Conservation (phyloP, 2,797 vertebrate genomes). For the Arnoldichthys spilopterus region DNA sequence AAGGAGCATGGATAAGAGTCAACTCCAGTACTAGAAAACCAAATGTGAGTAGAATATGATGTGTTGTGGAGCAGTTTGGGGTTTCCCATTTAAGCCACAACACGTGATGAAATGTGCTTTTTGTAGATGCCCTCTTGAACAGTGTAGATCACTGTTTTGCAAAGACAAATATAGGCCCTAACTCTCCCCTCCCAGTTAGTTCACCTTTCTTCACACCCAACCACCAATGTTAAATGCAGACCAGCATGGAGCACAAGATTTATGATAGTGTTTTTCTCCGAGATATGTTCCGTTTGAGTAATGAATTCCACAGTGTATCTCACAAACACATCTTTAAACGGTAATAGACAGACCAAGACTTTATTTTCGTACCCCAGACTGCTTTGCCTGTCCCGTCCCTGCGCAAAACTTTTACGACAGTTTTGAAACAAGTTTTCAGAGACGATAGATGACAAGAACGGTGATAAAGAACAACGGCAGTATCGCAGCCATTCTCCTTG, state of each 20-base stretch:
- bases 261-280: too few species aligned
- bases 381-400: neutral
- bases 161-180: neutral
- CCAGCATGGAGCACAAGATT: too few species aligned
- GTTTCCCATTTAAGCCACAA: too few species aligned
- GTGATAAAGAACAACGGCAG: neutral
- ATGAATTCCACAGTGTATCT: slow-evolving; percentile 6
- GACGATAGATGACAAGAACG: neutral
- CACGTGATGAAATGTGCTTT: too few species aligned
- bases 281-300: slow-evolving; percentile 12
- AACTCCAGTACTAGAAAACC: too few species aligned
- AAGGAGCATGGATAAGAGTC: too few species aligned
- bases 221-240: too few species aligned
- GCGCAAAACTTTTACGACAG: neutral
- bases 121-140: too few species aligned
- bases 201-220: too few species aligned
- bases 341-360: neutral
- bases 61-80: too few species aligned
- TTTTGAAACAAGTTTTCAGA: slow-evolving; percentile 6
- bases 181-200: too few species aligned
- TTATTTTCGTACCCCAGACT: slow-evolving; percentile 1
- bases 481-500: neutral
- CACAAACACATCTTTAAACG: neutral
- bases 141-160: neutral
- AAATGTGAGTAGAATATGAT: too few species aligned